Percentiles rank a stretch among this genome's conserved stretches.
phyloP scores from a whole-genome alignment of 92 coral and sea anemone genomes.

The Zoanthus sociatus region DNA sequence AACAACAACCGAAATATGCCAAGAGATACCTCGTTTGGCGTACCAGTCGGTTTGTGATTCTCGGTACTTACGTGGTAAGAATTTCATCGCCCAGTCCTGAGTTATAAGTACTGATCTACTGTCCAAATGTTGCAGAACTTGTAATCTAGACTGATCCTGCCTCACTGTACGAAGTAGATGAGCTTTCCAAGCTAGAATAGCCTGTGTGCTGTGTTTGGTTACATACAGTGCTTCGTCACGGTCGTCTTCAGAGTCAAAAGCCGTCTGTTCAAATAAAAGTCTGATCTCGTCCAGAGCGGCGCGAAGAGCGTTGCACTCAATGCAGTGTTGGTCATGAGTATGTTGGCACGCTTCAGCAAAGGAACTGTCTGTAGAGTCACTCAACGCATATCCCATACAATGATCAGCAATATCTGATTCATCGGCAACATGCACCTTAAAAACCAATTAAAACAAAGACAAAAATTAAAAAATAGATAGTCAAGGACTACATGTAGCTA shows the following conservation, averaged over 20 bases:
- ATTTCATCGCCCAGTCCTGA: constrained; percentile 59
- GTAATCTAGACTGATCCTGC: constrained; percentile 56
- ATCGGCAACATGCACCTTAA: constrained; percentile 51
- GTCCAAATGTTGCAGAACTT: constrained; percentile 43
- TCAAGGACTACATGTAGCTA: too few species aligned
- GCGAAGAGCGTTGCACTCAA: constrained; percentile 42
- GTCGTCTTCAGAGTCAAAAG: constrained; percentile 49
- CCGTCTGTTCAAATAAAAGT: constrained; percentile 14
- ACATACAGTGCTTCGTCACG: constrained; percentile 48
- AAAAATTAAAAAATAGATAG: neutral
- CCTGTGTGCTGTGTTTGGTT: constrained; percentile 49
- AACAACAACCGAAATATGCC: constrained; percentile 50
- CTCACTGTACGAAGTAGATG: constrained; percentile 57
- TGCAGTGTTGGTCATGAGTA: constrained; percentile 34
- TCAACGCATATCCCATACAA: constrained; percentile 51
- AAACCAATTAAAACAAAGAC: constrained; percentile 1
- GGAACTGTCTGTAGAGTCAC: constrained; percentile 34
- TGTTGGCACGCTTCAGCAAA: constrained; percentile 40
- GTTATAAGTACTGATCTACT: constrained; percentile 49
- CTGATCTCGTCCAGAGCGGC: constrained; percentile 42
- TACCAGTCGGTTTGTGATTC: constrained; percentile 62
- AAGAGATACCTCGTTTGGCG: constrained; percentile 56
- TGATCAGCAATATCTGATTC: constrained; percentile 50
- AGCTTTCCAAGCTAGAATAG: constrained; percentile 52
- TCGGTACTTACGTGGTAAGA: constrained; percentile 57